These are phyloP conservation scores for Carcina quercana DNA, from an alignment of 2,888 invertebrate species.

Conservation along the genomic window DNA sequence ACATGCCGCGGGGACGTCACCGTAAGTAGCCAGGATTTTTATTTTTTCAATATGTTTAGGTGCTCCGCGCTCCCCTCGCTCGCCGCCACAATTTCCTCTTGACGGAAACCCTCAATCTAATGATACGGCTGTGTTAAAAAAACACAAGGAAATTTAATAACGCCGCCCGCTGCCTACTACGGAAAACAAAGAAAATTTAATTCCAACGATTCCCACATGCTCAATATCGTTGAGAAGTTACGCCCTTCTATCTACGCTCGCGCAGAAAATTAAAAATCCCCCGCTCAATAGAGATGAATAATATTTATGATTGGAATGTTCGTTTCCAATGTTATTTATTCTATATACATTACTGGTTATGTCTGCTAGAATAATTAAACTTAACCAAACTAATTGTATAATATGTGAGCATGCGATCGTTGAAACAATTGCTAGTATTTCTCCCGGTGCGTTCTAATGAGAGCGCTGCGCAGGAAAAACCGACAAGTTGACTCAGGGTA, in stretches of 20 bases:
- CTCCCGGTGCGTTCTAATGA: no score
- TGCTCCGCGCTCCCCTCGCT: slow-evolving; percentile 61
- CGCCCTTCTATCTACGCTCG: slow-evolving; percentile 41
- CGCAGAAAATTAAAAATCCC: slow-evolving; percentile 47
- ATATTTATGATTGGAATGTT: no score
- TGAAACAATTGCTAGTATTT: no score
- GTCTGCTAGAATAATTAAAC: no score
- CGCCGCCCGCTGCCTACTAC: slow-evolving; percentile 54
- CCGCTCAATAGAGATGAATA: no score
- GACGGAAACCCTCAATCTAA: slow-evolving; percentile 75
- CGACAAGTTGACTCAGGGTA: slow-evolving; percentile 27
- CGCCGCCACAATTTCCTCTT: slow-evolving; percentile 70
- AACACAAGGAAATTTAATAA: slow-evolving; percentile 76
- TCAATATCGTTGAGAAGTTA: slow-evolving; percentile 64
- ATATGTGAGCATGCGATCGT: no score
- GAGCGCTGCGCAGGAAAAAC: slow-evolving; percentile 44
- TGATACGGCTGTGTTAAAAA: slow-evolving; percentile 75
- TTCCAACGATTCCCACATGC: slow-evolving; percentile 72
- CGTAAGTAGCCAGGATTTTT: slow-evolving; percentile 68
- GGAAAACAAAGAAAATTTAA: slow-evolving; percentile 72
- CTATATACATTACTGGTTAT: no score
- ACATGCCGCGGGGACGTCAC: slow-evolving; percentile 21
- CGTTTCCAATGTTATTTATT: no score
- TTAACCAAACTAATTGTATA: no score
- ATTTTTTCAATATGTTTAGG: slow-evolving; percentile 74